Conservation (phyloP, 2,888 invertebrate species). For the Dynastes hyllus region DNA sequence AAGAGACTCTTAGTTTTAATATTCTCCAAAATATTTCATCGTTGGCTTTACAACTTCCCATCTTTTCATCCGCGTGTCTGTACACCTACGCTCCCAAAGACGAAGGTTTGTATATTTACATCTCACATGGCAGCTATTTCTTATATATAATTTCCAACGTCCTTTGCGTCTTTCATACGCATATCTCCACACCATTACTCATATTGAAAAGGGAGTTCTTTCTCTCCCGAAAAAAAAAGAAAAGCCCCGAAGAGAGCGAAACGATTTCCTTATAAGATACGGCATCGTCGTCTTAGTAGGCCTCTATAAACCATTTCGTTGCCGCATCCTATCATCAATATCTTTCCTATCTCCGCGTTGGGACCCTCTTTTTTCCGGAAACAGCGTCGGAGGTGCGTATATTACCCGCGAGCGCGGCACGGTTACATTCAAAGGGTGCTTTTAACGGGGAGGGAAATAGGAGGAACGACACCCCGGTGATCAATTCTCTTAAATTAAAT, state of each 20-base stretch:
- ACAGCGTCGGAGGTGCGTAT: not conserved
- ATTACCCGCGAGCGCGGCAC: not conserved
- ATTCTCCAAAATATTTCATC: not conserved
- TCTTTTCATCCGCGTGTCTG: not conserved
- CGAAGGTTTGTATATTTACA: not conserved
- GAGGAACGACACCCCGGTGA: not conserved
- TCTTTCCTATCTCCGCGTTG: constrained; percentile 17
- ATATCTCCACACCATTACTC: constrained; percentile 35
- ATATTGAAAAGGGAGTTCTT: constrained; percentile 21
- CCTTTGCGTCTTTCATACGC: constrained; percentile 5
- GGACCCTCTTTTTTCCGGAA: not conserved
- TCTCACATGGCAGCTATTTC: constrained; percentile 1
- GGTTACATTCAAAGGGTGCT: not conserved
- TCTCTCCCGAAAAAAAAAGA: not conserved
- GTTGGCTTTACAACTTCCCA: not conserved
- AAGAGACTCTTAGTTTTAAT: not conserved
- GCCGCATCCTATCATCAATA: constrained; percentile 25
- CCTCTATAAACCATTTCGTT: constrained; percentile 23
- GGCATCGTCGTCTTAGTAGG: not conserved
- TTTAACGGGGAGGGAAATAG: not conserved
- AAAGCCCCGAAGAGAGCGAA: not conserved
- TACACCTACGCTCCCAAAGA: not conserved
- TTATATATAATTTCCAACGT: constrained; percentile 23
- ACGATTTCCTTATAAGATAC: constrained; percentile 27
- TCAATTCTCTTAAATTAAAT: constrained; percentile 30